Conservation (phyloP, 1,140 invertebrate genomes). For the Homalodisca vitripennis region DNA sequence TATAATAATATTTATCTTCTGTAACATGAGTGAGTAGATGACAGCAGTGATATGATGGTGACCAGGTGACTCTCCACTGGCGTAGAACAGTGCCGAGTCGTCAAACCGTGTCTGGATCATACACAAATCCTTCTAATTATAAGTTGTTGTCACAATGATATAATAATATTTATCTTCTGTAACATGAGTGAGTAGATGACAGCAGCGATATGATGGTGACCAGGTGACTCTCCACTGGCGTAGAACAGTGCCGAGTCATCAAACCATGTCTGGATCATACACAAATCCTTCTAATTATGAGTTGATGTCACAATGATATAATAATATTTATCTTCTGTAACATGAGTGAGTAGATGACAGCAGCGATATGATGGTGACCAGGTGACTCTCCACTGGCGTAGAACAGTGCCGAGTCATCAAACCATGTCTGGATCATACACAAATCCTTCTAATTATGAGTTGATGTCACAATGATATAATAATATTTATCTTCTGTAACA, state of each 20-base stretch:
- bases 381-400: conserved; percentile 85
- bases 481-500: too few relatives aligned
- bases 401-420: conserved; percentile 83
- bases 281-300: too few relatives aligned
- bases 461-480: too few relatives aligned
- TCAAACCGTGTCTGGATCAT: conserved; percentile 83
- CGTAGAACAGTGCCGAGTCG: conserved; percentile 83
- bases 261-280: conserved; percentile 77
- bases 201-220: conserved; percentile 75
- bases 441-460: too few relatives aligned
- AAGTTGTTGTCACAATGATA: too few relatives aligned
- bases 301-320: too few relatives aligned
- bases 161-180: too few relatives aligned
- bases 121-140: too few relatives aligned
- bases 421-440: conserved; percentile 77
- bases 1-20: too few relatives aligned
- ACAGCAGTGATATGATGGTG: conserved; percentile 81
- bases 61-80: conserved; percentile 77
- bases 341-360: conserved; percentile 74
- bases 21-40: too few relatives aligned
- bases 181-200: too few relatives aligned
- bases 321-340: too few relatives aligned
- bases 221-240: conserved; percentile 79
- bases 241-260: conserved; percentile 86
- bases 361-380: conserved; percentile 74